Evolutionary conservation across 2,797 vertebrate genomes (phyloP).

Genomic region (Megalops cyprinoides): DNA sequence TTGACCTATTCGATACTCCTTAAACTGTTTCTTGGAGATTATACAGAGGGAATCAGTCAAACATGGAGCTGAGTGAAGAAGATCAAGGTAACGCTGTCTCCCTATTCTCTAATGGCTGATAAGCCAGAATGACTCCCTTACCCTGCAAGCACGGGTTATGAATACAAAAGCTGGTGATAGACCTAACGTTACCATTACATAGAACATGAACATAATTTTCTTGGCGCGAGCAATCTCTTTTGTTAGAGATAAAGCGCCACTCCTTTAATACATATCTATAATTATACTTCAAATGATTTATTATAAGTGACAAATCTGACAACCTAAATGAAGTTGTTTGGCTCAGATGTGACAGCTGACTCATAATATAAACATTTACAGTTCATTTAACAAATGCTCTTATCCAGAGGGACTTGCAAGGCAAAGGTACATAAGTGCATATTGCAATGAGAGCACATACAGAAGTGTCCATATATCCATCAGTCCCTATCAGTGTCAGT

Average conservation of each 20-base stretch:
- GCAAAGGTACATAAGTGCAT: no score
- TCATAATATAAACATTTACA: no score
- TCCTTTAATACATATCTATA: not conserved
- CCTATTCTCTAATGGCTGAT: not conserved
- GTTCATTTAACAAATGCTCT: no score
- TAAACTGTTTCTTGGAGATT: not conserved
- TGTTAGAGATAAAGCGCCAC: not conserved
- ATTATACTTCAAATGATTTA: not conserved
- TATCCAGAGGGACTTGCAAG: no score
- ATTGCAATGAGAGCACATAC: no score
- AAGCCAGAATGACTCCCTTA: not conserved
- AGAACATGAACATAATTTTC: not conserved
- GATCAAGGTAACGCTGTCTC: not conserved
- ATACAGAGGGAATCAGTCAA: not conserved
- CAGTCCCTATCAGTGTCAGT: no score
- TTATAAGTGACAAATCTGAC: not conserved
- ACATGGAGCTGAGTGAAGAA: not conserved
- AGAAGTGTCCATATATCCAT: no score
- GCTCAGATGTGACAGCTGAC: no score
- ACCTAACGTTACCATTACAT: not conserved
- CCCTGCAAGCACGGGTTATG: not conserved
- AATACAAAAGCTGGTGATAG: not conserved
- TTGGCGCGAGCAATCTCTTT: not conserved
- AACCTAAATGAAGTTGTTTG: not conserved
- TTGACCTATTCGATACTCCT: not conserved